Conservation (phyloP, 2,113 vertebrate genomes). For the Stigmatopora nigra region DNA sequence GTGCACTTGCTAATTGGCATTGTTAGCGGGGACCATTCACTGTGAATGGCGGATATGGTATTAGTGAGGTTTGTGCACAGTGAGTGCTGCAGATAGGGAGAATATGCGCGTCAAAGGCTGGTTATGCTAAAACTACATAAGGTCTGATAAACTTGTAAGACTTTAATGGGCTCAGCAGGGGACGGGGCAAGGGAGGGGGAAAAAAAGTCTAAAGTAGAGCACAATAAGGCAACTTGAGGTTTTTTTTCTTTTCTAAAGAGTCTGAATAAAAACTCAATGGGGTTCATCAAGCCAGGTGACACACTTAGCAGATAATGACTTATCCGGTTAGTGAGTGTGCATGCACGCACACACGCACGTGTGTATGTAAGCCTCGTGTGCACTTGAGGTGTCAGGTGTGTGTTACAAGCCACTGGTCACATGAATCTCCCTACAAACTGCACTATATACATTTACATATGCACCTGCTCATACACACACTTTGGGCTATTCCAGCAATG, state of each 20-base stretch:
- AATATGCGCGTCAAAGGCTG: slow-evolving; percentile 34
- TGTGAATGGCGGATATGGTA: slow-evolving; percentile 60
- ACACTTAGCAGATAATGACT: slow-evolving; percentile 51
- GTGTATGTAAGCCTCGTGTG: slow-evolving; percentile 31
- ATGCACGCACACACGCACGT: slow-evolving; percentile 25
- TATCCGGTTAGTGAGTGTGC: slow-evolving; percentile 31
- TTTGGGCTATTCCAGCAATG: neutral
- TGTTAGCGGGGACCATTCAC: slow-evolving; percentile 60
- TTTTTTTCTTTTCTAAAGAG: slow-evolving; percentile 31
- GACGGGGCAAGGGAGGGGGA: neutral
- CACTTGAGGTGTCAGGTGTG: slow-evolving; percentile 43
- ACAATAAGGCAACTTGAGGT: slow-evolving; percentile 42
- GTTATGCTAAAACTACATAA: slow-evolving; percentile 55
- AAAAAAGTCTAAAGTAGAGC: slow-evolving; percentile 37
- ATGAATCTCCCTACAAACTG: slow-evolving; percentile 44
- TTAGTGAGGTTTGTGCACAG: slow-evolving; percentile 51
- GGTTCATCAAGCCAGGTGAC: slow-evolving; percentile 48
- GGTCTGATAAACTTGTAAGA: slow-evolving; percentile 61
- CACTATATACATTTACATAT: slow-evolving; percentile 28
- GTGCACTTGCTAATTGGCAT: slow-evolving; percentile 68
- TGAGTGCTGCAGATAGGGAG: slow-evolving; percentile 51
- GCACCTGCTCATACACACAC: slow-evolving; percentile 11
- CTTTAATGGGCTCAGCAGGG: slow-evolving; percentile 55
- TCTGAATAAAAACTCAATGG: slow-evolving; percentile 35
- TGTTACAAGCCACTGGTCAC: slow-evolving; percentile 60